Conservation (phyloP, 2,113 vertebrate species). For the Hylia prasina region DNA sequence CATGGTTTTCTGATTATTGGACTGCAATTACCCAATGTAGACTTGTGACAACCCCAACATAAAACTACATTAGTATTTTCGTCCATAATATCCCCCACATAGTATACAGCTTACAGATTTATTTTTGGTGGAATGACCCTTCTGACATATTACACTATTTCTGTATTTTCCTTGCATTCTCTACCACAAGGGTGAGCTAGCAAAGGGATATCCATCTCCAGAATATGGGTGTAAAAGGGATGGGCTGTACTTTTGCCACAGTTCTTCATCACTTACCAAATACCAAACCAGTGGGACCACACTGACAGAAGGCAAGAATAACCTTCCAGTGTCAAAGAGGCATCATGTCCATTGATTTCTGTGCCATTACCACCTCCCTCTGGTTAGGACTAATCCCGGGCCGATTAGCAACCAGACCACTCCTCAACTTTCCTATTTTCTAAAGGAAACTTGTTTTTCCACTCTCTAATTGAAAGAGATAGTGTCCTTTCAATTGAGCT, state of each 20-base stretch:
- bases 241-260: neutral
- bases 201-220: neutral
- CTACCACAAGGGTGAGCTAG: neutral
- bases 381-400: neutral
- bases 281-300: neutral
- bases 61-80: neutral
- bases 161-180: neutral
- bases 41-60: neutral
- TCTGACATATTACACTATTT: neutral
- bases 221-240: neutral
- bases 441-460: neutral
- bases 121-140: neutral
- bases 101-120: neutral
- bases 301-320: neutral
- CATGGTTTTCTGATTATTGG: neutral
- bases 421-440: neutral
- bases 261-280: neutral
- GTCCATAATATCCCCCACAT: fast-evolving
- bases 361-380: neutral
- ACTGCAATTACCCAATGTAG: neutral
- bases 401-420: neutral
- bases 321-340: neutral
- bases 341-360: neutral
- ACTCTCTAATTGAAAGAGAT: neutral
- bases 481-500: neutral